phyloP scores from a whole-genome alignment of 2,888 invertebrate genomes.

The Pimpla rufipes region DNA sequence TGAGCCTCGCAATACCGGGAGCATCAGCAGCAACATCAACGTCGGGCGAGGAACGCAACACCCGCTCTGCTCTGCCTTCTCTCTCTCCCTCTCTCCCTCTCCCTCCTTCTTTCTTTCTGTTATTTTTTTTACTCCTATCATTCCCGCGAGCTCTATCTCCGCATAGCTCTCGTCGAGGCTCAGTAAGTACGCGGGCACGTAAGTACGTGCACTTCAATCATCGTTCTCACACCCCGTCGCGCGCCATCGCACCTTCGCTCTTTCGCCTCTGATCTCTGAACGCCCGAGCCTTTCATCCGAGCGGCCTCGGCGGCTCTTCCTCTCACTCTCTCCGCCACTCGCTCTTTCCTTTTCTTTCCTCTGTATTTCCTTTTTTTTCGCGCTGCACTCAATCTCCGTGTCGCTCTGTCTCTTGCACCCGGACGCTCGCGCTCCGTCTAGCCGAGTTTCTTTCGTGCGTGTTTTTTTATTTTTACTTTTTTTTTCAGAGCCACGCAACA shows the following conservation, averaged over 20 bases:
- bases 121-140: constrained; percentile 56
- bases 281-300: constrained; percentile 77
- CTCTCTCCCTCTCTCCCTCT: constrained; percentile 25
- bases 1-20: constrained; percentile 53
- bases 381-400: constrained; percentile 55
- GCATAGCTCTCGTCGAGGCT: constrained; percentile 70
- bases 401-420: constrained; percentile 30
- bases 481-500: constrained; percentile 4
- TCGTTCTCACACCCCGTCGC: constrained; percentile 80
- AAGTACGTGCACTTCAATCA: constrained; percentile 84
- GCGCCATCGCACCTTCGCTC: constrained; percentile 79
- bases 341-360: constrained; percentile 5
- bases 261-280: constrained; percentile 80
- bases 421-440: constrained; percentile 23
- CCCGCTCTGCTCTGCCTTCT: constrained; percentile 42
- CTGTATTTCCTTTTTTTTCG: constrained; percentile 58
- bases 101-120: constrained; percentile 28
- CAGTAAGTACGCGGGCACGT: constrained; percentile 79
- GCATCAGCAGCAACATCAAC: constrained; percentile 59
- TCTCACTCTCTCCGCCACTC: constrained; percentile 59
- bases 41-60: constrained; percentile 55
- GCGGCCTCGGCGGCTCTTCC: constrained; percentile 63
- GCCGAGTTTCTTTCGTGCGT: neutral
- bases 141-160: constrained; percentile 59
- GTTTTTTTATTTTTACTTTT: neutral